Conservation (phyloP, 2,888 invertebrate genomes). For the Nomada lathburiana region DNA sequence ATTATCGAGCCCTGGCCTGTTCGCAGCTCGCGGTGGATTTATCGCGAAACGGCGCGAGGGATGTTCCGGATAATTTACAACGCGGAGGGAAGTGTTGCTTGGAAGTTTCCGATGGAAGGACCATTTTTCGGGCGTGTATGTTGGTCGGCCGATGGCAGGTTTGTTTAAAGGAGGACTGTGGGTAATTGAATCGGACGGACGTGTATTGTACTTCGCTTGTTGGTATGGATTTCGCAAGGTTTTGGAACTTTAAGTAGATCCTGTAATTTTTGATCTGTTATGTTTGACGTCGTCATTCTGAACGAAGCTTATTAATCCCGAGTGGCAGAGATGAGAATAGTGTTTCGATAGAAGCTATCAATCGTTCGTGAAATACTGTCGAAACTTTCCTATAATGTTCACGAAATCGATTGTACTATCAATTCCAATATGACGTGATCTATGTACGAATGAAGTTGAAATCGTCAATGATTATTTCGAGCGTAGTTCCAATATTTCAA, state of each 20-base stretch:
- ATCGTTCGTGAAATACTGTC: background rate
- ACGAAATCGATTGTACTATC: slow-evolving; percentile 1
- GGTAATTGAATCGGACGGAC: no score
- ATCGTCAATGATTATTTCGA: background rate
- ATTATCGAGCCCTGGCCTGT: slow-evolving; percentile 5
- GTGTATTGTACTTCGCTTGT: no score
- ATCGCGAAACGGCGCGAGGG: background rate
- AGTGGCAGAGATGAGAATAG: background rate
- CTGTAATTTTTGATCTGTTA: no score
- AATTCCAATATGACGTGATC: background rate
- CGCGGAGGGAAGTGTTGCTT: no score
- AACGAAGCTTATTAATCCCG: background rate
- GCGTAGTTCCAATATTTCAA: background rate
- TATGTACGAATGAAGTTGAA: background rate
- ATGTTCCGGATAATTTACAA: no score
- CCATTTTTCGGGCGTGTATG: no score
- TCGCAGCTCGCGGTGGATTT: slow-evolving; percentile 13
- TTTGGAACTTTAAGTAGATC: no score
- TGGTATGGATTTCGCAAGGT: no score
- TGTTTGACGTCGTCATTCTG: no score
- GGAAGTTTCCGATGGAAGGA: no score
- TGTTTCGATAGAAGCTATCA: background rate
- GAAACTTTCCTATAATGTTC: background rate
- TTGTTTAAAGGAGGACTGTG: no score
- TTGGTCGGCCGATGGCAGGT: no score